Evolutionary conservation across 1,140 invertebrate genomes (phyloP), one percentile per base, ranked within the genome.

Genomic region (Bombus polaris): DNA sequence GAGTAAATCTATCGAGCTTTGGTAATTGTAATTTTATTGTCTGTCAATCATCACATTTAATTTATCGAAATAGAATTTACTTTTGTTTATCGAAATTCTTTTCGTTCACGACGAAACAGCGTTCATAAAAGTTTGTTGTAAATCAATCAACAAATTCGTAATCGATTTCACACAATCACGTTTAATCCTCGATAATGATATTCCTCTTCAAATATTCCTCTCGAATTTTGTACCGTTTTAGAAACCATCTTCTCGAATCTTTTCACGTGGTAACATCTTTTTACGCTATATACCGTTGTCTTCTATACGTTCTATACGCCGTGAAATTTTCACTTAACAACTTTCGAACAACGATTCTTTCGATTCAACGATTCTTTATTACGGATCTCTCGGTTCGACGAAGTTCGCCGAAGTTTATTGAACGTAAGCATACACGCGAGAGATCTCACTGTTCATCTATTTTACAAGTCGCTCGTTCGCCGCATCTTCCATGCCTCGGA

Each of bases 361-460:
- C 28, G 59, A 53, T 53, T 53, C 47, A 44, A 59, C 70, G 71
- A 80, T 80, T 74, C 71, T 74, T 81, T 70, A 86, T 82, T 86
- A 75, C 81, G 53, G 47, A 10, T 68, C 47, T 59, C 65, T 22
- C 65, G 35, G 28, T 59, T 78, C 82, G 62, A 76, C 39, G 57
- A 37, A 42, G 57, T 57, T 35, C 37, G 13, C 25, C 47, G n/a
- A 57, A 81, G 70, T 81, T 75, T 83, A 83, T 83, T n/a, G 81
- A 75, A 32, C 82, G 66, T 22, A 53, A 53, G 35, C 42, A 53
- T 79, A 72, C 47, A 71, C 68, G 53, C 28, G 53, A 5, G 32
- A 59, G 32, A 83, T 59, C 25, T 6, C 47, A 57, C 44, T 73
- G 73, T 72, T 87, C 85, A 73, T 87, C 85, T 59, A 83, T 76